A percentile compares a stretch with the other conserved stretches of the same genome.
phyloP scores from a whole-genome alignment of 2,888 invertebrate genomes.

The Diarsia dahlii region DNA sequence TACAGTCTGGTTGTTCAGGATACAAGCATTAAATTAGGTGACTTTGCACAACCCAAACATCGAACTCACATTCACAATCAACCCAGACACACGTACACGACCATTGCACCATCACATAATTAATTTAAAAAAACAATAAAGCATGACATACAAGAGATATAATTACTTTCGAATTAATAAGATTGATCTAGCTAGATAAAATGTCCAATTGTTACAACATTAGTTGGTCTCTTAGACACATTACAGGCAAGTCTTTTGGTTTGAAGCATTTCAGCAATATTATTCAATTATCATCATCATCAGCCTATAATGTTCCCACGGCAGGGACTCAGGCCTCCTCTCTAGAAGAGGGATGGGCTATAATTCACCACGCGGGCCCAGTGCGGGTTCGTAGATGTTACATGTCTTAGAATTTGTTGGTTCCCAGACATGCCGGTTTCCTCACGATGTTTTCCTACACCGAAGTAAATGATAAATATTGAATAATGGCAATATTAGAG shows the following conservation, averaged over 20 bases:
- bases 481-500: slow-evolving; percentile 7
- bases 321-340: too few relatives aligned
- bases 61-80: slow-evolving; percentile 25
- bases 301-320: too few relatives aligned
- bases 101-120: slow-evolving; percentile 38
- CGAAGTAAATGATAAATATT: neutral
- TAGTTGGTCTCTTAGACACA: neutral
- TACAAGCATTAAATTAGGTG: neutral
- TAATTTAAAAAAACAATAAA: slow-evolving; percentile 44
- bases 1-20: neutral
- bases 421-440: too few relatives aligned
- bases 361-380: too few relatives aligned
- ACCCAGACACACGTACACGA: slow-evolving; percentile 16
- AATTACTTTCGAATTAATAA: slow-evolving; percentile 40
- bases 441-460: too few relatives aligned
- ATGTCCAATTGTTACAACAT: slow-evolving; percentile 1
- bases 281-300: too few relatives aligned
- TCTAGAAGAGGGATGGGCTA: too few relatives aligned
- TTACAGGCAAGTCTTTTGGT: too few relatives aligned
- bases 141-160: slow-evolving; percentile 17
- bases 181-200: slow-evolving; percentile 20
- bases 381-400: too few relatives aligned
- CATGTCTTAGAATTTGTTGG: too few relatives aligned
- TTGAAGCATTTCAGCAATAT: too few relatives aligned
- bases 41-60: slow-evolving; percentile 28